phyloP scores from a whole-genome alignment of 2,113 vertebrate genomes.

The Vidua chalybeata region DNA sequence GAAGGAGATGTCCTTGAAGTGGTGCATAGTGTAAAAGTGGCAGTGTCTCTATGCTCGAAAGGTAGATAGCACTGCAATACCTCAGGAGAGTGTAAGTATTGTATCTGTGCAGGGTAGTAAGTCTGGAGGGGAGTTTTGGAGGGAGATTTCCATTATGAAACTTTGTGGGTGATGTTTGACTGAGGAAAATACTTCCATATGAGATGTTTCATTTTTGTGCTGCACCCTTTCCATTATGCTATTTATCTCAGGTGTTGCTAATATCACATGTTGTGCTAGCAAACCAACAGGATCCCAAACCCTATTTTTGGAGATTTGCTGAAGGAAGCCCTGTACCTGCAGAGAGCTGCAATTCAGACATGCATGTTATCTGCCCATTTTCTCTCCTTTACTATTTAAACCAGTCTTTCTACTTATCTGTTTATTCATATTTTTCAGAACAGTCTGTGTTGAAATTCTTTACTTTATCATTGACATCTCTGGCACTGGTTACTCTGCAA shows the following conservation, averaged over 20 bases:
- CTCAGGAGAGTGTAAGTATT: background rate
- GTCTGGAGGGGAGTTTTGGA: background rate
- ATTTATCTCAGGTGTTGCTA: background rate
- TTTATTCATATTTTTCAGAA: background rate
- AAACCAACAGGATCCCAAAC: background rate
- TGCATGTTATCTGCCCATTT: accelerated
- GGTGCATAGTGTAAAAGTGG: background rate
- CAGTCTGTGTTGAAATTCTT: background rate
- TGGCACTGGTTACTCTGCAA: background rate
- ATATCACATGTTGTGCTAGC: accelerated
- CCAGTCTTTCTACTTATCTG: background rate
- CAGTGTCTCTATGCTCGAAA: background rate
- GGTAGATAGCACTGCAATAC: accelerated
- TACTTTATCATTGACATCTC: background rate
- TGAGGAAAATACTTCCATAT: background rate
- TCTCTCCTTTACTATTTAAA: background rate
- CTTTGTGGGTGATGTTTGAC: background rate
- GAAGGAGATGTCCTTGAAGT: background rate
- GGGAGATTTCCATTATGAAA: background rate
- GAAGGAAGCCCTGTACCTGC: background rate
- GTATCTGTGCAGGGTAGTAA: no score
- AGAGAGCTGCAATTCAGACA: background rate
- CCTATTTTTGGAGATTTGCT: background rate
- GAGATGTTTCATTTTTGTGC: background rate
- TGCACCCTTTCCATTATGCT: background rate